Base-by-base conservation (phyloP, 2,797 vertebrate genomes). In the Chelonia mydas region DNA sequence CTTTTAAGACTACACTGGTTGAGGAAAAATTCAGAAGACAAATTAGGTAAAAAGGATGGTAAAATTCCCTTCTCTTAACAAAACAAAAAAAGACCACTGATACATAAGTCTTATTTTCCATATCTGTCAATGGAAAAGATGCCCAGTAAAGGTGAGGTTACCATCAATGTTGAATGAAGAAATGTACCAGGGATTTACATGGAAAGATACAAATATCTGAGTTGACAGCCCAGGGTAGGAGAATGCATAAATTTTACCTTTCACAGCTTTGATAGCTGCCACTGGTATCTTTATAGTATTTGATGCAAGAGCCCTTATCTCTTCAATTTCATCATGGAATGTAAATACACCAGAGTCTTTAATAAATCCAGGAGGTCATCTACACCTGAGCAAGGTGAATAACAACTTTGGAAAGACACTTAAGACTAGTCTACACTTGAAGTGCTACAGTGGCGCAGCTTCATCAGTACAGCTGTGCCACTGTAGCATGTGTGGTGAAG, bases 351-450 rank as follows among this genome's bases (percentile, higher is more conserved):
- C 89, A 90, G 54, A 85, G 61, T 16, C 84, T 94, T 87, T 89
- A 93, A 90, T 94, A 97, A 94, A 87, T 96, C 89, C 84, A 87
- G 54, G 10, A 27, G 72, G 27, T 45, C 13, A 25, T 27, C 41
- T 28, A 11, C 27, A 47, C 15, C 72, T 47, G 25, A 76, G 27
- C 41, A 76, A 68, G 72, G 6, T 76, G 72, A 47, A 27, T 16
- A 76, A 47, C 41, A 28, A 45, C 37, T 76, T 47, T 76, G 41
- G 23, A 76, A 83, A 89, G 77, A 94, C 79, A 89, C 86, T 90
- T n/a, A 37, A 37, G n/a, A 37, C 65, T 68, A 37, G n/a, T 23
- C 33, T 68, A 5, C n/a, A 37, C 65, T 37, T 37, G 17, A 68
- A 68, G 17, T 37, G 16, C 65, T 68, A 37, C 65, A n/a, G n/a